A percentile compares a stretch with the other conserved stretches of the same genome.
These are phyloP conservation scores for Tupaia chinensis DNA, from an alignment of 2,113 vertebrate species.

Conservation along the genomic window DNA sequence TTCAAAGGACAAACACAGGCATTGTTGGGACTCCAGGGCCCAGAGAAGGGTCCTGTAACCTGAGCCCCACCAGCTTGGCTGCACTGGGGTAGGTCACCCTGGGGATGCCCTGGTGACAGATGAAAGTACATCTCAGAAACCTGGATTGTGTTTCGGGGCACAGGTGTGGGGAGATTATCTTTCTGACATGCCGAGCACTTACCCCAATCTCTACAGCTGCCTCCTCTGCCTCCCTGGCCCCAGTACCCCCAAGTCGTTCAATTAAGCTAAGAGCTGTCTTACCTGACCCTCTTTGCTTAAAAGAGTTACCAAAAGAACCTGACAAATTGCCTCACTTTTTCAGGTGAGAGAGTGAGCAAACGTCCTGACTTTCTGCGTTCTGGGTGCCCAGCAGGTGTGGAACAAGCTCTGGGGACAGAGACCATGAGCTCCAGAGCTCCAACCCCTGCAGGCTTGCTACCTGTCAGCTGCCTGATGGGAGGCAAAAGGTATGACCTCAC, in stretches of 20 bases:
- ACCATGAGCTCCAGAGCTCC: too few species aligned
- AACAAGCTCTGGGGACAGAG: too few species aligned
- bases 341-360: neutral
- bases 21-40: slow-evolving; percentile 71
- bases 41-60: slow-evolving; percentile 77
- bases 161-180: slow-evolving; percentile 88
- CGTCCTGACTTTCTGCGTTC: neutral
- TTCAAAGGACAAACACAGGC: slow-evolving; percentile 82
- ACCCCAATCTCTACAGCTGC: slow-evolving; percentile 67
- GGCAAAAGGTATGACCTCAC: neutral
- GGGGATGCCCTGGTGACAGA: slow-evolving; percentile 82
- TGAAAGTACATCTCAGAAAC: slow-evolving; percentile 80
- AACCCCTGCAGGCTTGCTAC: rapidly evolving
- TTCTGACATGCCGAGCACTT: slow-evolving; percentile 78
- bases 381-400: neutral
- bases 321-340: slow-evolving; percentile 78
- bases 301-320: slow-evolving; percentile 24
- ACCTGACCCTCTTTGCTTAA: neutral
- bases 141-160: slow-evolving; percentile 69
- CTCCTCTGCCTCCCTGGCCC: slow-evolving; percentile 61
- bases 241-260: slow-evolving; percentile 36
- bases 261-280: slow-evolving; percentile 67
- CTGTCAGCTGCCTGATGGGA: neutral
- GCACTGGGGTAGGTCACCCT: slow-evolving; percentile 28
- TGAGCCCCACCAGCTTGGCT: slow-evolving; percentile 77